Evolutionary conservation across 1,140 invertebrate genomes (phyloP), one percentile per base, ranked within the genome.

Genomic region (Whitmania pigra): DNA sequence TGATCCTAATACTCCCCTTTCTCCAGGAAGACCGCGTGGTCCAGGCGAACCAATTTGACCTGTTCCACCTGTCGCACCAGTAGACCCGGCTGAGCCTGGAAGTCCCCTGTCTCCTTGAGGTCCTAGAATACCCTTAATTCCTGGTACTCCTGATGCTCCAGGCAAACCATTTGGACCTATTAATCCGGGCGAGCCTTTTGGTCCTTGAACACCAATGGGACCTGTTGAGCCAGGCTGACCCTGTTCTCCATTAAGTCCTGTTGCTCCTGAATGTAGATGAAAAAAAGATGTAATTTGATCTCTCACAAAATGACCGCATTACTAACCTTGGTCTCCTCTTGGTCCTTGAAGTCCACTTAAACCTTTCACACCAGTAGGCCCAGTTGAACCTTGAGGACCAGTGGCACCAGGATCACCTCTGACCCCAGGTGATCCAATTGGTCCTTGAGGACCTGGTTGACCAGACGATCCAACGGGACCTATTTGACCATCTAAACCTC

Each of bases 71-170:
- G 36, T 31, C 22, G 54, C 15, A 5, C 70, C 70, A 25, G 17
- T 22, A 60, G 27, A 22, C 7, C 70, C 70, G 11, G 29, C 49
- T 29, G 29, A 43, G 5, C 71, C 71, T 15, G 71, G n/a, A 49
- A 63, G n/a, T 72, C 71, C 71, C 9, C n/a, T 63, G 54, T 92
- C 92, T 53, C 73, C 77, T 25, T 67, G 71, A 22, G 29, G 36
- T 17, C 68, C 68, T 22, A 17, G 68, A 69, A 22, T 49, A 43
- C 68, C 68, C 13, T 31, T 18, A n/a, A n/a, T 20, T 69, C 68
- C 68, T 9, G 68, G 15, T 22, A 40, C 68, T 43, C 68, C 68
- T 40, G 68, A 9, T 43, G 68, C 6, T 43, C 68, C 68, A 31
- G 22, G 31, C 3, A 40, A 29, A n/a, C 68, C 68, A n/a, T 13